Evolutionary conservation across 2,113 vertebrate species (phyloP), one percentile per base, ranked within the genome.

Genomic region (Bothrops jararaca): DNA sequence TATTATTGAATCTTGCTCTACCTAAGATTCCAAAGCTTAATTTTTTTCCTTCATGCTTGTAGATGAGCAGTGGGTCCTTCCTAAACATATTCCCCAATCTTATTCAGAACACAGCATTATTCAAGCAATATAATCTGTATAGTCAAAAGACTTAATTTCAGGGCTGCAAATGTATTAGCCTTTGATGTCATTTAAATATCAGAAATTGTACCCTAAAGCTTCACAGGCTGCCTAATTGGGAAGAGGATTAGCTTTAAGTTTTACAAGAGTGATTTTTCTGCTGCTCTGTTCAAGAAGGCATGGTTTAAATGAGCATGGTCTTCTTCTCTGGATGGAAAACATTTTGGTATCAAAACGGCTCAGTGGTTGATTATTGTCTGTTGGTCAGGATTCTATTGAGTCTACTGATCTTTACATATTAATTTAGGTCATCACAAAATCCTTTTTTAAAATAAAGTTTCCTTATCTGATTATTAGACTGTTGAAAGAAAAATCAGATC

Each of bases 11-110:
- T 57, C 39, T 6, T 54, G 2, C 6, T 1, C 88, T 18, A 57
- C 23, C 74, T 69, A 92, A 96, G 85, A 23, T 94, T 34, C 7
- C 57, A 85, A 94, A 93, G 54, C 11, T 34, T 89, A 89, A 23
- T 11, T 54, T 90, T 7, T 93, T 90, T 1, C 8, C 8, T 91
- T 18, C 20, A 87, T n/a, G 2, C 20, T 13, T 24, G 0, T 12
- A 5, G 86, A 87, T 89, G 29, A 50, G 90, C 93, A 48, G 56
- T 58, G 88, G 15, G 39, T 24, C 56, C 39, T 64, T 56, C 34
- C 11, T 91, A 60, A 88, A 20, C 39, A 88, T 89, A 48, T 26
- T 24, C 1, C 1, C 13, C 11, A 0, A 39, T 23, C 24, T 86
- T 22, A 80, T 69, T 88, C 87, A 52, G 90, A 92, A 18, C 57